Percentiles rank a stretch among this genome's conserved stretches.
phyloP scores from a whole-genome alignment of 2,888 invertebrate species.

The Slavum lentiscoides region DNA sequence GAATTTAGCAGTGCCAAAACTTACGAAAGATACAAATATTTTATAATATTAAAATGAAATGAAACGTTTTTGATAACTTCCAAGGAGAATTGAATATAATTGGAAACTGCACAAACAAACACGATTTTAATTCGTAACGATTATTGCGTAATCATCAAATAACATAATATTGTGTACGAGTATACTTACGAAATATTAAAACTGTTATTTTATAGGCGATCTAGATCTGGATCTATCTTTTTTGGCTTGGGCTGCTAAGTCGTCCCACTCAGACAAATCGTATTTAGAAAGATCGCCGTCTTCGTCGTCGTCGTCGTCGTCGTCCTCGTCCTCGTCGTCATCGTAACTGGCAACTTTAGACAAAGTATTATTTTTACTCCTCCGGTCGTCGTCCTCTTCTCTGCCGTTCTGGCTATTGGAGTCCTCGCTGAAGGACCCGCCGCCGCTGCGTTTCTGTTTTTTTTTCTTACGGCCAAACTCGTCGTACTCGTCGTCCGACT shows the following conservation, averaged over 20 bases:
- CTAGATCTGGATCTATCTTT: slow-evolving; percentile 55
- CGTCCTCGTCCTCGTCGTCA: slow-evolving; percentile 62
- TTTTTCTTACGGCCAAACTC: slow-evolving; percentile 68
- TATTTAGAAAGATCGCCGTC: slow-evolving; percentile 76
- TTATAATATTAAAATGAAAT: too few species aligned
- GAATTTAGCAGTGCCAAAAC: not conserved
- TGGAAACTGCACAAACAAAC: not conserved
- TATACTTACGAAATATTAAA: slow-evolving; percentile 35
- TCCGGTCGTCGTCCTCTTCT: slow-evolving; percentile 59
- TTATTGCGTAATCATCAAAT: not conserved
- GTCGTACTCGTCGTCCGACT: slow-evolving; percentile 94
- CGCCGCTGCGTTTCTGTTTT: slow-evolving; percentile 58
- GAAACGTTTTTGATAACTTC: too few species aligned
- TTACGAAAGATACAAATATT: not conserved
- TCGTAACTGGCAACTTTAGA: slow-evolving; percentile 59
- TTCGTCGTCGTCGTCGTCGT: slow-evolving; percentile 67
- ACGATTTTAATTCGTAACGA: not conserved
- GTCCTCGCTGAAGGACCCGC: slow-evolving; percentile 44
- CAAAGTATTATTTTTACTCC: slow-evolving; percentile 55
- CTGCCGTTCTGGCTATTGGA: slow-evolving; percentile 56
- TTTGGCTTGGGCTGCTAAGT: slow-evolving; percentile 54
- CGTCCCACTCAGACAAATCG: slow-evolving; percentile 70
- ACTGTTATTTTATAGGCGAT: slow-evolving; percentile 54
- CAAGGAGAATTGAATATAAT: too few species aligned
- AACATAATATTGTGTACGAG: not conserved